phyloP scores from a whole-genome alignment of 2,113 vertebrate genomes.

The Phasianus colchicus region DNA sequence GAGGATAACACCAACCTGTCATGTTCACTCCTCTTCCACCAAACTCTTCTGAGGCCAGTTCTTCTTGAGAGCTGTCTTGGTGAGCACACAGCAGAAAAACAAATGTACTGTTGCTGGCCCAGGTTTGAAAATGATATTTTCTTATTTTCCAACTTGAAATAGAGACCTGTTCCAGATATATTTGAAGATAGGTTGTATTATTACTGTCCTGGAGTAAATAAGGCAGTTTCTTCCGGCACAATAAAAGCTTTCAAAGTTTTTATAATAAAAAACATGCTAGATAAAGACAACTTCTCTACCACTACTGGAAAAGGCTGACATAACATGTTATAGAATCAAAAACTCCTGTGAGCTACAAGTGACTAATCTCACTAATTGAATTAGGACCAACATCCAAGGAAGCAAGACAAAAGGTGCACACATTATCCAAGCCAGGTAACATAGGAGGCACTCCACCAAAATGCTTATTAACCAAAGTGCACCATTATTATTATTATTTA shows the following conservation, averaged over 20 bases:
- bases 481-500: background rate
- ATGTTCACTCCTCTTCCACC: background rate
- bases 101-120: background rate
- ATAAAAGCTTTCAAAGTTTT: background rate
- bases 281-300: background rate
- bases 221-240: background rate
- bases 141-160: background rate
- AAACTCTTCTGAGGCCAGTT: background rate
- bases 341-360: background rate
- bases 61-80: background rate
- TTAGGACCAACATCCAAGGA: background rate
- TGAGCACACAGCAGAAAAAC: background rate
- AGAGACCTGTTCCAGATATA: background rate
- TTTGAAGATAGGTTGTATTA: background rate
- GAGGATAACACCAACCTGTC: accelerated
- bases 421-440: background rate
- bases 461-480: background rate
- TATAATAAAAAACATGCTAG: background rate
- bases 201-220: background rate
- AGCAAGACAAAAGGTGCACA: background rate
- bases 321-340: background rate
- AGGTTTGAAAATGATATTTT: background rate
- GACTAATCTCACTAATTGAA: background rate
- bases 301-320: background rate
- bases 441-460: background rate